Percentiles rank a stretch among this genome's conserved stretches.
Conservation (phyloP, 2,113 vertebrate genomes). For the Vulpes ferrilata region DNA sequence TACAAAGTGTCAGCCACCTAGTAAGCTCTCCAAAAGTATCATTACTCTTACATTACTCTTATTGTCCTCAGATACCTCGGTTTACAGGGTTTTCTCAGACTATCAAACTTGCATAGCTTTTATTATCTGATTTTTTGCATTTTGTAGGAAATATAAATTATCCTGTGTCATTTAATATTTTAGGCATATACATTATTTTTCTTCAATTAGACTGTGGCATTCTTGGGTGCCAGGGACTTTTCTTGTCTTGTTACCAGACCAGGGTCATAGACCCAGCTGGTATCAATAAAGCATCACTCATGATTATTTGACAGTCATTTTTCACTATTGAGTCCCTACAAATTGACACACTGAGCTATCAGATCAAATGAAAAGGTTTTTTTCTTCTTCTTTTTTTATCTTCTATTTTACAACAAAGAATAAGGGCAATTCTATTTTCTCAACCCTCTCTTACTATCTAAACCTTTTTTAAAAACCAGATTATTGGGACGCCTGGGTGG, state of each 20-base stretch:
- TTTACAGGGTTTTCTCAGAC: not conserved
- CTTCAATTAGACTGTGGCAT: not conserved
- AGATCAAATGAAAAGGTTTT: conserved; percentile 43
- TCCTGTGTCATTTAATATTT: not conserved
- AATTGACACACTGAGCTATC: not conserved
- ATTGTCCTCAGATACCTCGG: not conserved
- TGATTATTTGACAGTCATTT: not conserved
- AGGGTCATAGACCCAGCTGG: not conserved
- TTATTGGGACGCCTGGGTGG: not conserved
- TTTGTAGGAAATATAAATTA: not conserved
- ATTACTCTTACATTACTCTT: no score
- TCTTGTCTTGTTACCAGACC: not conserved
- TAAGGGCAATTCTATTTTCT: not conserved
- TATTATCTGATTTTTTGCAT: not conserved
- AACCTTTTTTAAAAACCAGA: not conserved
- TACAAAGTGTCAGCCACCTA: not conserved
- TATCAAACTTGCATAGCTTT: not conserved
- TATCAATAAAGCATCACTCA: not conserved
- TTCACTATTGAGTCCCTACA: not conserved
- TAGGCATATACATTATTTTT: not conserved
- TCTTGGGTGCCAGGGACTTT: not conserved
- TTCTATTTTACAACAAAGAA: not conserved
- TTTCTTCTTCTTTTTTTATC: not conserved
- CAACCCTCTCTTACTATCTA: not conserved
- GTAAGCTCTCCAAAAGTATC: not conserved